phyloP scores from a whole-genome alignment of 2,888 invertebrate genomes.

The Nephrotoma flavescens region DNA sequence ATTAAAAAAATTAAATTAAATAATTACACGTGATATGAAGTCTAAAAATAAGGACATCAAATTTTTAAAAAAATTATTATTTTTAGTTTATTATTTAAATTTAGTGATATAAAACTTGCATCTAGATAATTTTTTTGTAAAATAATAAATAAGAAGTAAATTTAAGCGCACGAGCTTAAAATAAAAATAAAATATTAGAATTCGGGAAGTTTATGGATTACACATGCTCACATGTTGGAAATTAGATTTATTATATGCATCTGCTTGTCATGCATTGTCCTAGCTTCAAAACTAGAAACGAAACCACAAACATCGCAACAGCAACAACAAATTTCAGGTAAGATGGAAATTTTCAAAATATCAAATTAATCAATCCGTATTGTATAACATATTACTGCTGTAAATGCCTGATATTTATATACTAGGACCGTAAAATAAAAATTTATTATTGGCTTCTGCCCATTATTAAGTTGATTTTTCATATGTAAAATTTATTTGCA shows the following conservation, averaged over 20 bases:
- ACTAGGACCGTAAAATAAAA: neutral
- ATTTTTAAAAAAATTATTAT: neutral
- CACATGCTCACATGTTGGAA: slow-evolving; percentile 6
- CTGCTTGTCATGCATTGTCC: slow-evolving; percentile 3
- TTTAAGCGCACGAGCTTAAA: neutral
- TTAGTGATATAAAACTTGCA: neutral
- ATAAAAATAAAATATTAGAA: neutral
- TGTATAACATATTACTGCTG: neutral
- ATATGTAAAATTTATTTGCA: neutral
- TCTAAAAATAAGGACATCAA: neutral
- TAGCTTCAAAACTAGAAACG: neutral
- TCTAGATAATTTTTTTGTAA: neutral
- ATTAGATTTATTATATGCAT: slow-evolving; percentile 5
- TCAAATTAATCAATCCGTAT: neutral
- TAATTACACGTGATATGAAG: neutral
- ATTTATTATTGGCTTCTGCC: neutral
- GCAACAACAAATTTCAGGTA: neutral
- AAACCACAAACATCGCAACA: neutral
- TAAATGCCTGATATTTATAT: neutral
- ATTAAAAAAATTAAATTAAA: neutral
- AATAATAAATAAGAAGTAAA: neutral
- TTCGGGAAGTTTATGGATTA: neutral
- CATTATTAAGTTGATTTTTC: neutral
- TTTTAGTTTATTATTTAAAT: neutral
- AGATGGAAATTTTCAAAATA: neutral